A percentile compares a stretch with the other conserved stretches of the same genome.
Conservation (phyloP, 2,888 invertebrate genomes). For the Spodoptera picta region DNA sequence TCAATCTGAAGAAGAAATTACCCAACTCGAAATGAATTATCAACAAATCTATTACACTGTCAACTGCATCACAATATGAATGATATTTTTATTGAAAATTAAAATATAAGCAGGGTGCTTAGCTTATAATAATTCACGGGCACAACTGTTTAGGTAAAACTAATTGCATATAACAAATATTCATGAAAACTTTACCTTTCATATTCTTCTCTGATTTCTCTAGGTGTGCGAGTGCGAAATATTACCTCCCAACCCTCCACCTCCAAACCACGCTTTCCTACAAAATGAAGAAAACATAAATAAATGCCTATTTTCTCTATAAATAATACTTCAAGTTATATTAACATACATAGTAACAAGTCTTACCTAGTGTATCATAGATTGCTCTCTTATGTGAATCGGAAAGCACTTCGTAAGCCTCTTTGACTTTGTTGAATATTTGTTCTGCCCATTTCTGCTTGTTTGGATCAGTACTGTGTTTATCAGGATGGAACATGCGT, state of each 20-base stretch:
- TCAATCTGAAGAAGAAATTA: constrained; percentile 80
- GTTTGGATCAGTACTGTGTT: constrained; percentile 94
- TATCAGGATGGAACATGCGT: constrained; percentile 98
- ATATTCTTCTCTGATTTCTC: constrained; percentile 99
- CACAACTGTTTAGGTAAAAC: too few relatives aligned
- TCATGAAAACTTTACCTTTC: constrained; percentile 89
- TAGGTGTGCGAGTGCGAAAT: constrained; percentile 96
- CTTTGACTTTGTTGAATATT: constrained; percentile 97
- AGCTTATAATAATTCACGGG: too few relatives aligned
- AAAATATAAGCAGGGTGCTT: too few relatives aligned
- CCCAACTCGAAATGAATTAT: not conserved
- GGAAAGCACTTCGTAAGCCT: constrained; percentile 97
- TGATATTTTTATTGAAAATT: too few relatives aligned
- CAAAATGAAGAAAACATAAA: constrained; percentile 43
- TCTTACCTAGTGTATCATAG: constrained; percentile 92
- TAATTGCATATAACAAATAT: not conserved
- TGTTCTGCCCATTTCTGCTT: constrained; percentile 96
- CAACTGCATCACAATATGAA: too few relatives aligned
- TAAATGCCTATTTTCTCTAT: too few relatives aligned
- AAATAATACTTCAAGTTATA: not conserved
- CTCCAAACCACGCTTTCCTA: constrained; percentile 96
- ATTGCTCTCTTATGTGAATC: constrained; percentile 98
- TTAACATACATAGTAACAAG: not conserved
- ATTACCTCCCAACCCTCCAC: constrained; percentile 99
- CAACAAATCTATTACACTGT: not conserved